Evolutionary conservation across 2,797 vertebrate genomes (phyloP), one percentile per base, ranked within the genome.

Genomic region (Atherinosoma microstoma): DNA sequence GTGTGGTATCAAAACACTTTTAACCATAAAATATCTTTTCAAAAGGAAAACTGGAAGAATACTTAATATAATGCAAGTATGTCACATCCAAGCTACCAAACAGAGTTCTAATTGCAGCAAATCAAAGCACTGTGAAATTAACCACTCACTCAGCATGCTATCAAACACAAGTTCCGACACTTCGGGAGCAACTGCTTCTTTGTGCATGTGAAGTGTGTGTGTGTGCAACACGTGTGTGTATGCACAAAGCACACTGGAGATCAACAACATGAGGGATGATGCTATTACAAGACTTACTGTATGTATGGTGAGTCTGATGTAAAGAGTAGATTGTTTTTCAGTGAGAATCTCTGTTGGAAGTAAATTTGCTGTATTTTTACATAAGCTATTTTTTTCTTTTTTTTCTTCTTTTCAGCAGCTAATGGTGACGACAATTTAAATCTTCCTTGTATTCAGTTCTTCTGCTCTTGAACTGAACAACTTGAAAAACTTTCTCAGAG

Each of bases 101-200:
- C 88, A 89, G 83, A 90, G 75, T 87, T 92, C 80, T 82, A 78
- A 81, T 90, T 86, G 90, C 88, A 91, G 81, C 84, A 91, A 93
- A 93, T 90, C 91, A 92, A 90, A 91, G 88, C 89, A 79, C 76
- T 80, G 88, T 90, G 90, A 93, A 92, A 87, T 90, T 59, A 86
- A 87, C 65, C 89, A 87, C 85, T 86, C 82, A 91, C 89, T 91
- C 90, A 84, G 83, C 91, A 91, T 90, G 92, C 93, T 74, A 87
- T 84, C 82, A 91, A 83, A 90, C 85, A 80, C 59, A 29, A 74
- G 78, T 70, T 76, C 79, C 38, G 2, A 59, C 49, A 49, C 66
- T 82, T 81, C 42, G 40, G 83, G 80, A 79, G 84, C 63, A 16
- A 63, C 78, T 51, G 73, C 70, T 60, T 71, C 68, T 72, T 69